phyloP scores from a whole-genome alignment of 2,113 vertebrate genomes.

The Corvus cornix region DNA sequence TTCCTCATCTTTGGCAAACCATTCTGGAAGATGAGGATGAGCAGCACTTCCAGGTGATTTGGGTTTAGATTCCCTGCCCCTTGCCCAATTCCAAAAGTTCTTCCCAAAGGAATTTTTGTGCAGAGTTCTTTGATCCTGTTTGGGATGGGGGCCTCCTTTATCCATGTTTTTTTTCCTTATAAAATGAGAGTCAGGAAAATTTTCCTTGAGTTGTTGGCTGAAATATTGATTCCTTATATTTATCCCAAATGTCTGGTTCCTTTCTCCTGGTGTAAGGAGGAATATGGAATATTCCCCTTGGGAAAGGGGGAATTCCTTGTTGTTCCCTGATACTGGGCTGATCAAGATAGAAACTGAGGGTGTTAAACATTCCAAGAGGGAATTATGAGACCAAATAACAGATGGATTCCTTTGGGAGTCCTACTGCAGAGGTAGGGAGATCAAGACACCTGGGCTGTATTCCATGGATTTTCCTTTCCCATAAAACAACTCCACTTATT shows the following conservation, averaged over 20 bases:
- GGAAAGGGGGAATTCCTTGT: background rate
- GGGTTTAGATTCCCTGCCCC: background rate
- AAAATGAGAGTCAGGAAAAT: background rate
- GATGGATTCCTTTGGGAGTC: background rate
- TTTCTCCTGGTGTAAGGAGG: background rate
- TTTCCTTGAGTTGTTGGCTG: background rate
- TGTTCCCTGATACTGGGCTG: rapidly evolving
- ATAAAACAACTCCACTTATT: background rate
- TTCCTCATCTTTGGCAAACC: background rate
- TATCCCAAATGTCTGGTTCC: background rate
- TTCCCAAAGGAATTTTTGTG: background rate
- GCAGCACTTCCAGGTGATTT: background rate
- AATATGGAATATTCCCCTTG: background rate
- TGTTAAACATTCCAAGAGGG: background rate
- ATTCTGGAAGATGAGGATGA: background rate
- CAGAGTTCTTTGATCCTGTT: background rate
- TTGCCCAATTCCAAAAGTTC: background rate
- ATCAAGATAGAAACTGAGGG: background rate
- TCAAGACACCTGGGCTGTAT: background rate
- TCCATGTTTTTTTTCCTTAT: rapidly evolving
- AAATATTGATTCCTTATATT: background rate
- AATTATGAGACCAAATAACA: background rate
- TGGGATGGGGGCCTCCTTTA: background rate
- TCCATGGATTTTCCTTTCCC: background rate
- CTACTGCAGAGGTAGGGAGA: background rate